A percentile compares a stretch with the other conserved stretches of the same genome.
These are phyloP conservation scores for Gymnorhina tibicen DNA, from an alignment of 2,113 vertebrate species.

Conservation along the genomic window DNA sequence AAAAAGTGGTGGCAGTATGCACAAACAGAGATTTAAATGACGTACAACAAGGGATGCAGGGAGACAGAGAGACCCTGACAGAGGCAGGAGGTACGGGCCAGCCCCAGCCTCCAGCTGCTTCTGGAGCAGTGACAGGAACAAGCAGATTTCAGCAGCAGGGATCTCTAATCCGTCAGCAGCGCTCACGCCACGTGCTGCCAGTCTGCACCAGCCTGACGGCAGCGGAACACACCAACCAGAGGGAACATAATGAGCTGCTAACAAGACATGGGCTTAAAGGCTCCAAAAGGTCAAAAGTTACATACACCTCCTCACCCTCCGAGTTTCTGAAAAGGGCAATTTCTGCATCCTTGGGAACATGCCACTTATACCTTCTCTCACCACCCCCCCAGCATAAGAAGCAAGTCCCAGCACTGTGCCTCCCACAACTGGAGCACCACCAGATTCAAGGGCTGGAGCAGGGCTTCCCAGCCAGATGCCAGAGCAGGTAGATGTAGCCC, in stretches of 20 bases:
- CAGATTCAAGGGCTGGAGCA: neutral
- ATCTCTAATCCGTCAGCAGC: slow-evolving; percentile 52
- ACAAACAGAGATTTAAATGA: neutral
- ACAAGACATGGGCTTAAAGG: neutral
- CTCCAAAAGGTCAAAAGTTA: slow-evolving; percentile 12
- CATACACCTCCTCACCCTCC: neutral
- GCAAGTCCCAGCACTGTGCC: neutral
- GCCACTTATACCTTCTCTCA: neutral
- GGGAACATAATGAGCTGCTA: neutral
- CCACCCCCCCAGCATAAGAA: neutral
- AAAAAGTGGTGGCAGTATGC: neutral
- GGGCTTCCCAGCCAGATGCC: neutral
- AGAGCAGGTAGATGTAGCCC: neutral
- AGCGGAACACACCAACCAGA: neutral
- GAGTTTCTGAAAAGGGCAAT: neutral
- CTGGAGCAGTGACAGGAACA: slow-evolving; percentile 54
- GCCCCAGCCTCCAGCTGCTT: slow-evolving; percentile 10
- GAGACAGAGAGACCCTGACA: neutral
- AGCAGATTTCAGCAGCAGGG: slow-evolving; percentile 64
- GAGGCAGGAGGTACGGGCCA: neutral
- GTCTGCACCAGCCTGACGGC: slow-evolving; percentile 4
- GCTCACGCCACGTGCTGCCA: slow-evolving; percentile 31
- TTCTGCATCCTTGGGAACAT: neutral
- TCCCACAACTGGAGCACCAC: neutral
- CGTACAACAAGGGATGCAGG: neutral